Evolutionary conservation across 2,888 invertebrate genomes (phyloP), one percentile per base, ranked within the genome.

Genomic region (Linyphia triangularis): DNA sequence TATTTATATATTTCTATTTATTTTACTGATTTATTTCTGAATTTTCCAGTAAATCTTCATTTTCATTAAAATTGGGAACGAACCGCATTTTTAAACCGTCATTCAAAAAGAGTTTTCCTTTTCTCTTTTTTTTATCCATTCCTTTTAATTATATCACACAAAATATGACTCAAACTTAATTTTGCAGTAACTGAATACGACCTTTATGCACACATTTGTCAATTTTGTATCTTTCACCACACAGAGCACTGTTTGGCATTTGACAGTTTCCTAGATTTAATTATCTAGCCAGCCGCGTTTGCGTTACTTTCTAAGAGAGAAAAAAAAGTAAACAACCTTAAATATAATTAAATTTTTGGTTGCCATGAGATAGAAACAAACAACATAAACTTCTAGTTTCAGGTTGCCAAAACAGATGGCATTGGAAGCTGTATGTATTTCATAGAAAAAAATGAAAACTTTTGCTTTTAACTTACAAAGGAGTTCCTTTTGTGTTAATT

Each of bases 231-330:
- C 59, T 75, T 13, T 5, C 75, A 19, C 30, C 51, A 30, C 59
- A 16, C 59, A 16, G 28, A 26, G 13, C 28, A 6, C 26, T 19
- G 61, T 57, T 57, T 28, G 59, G 13, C 22, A 24, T 59, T 24
- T 59, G 75, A 75, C 75, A 61, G 75, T 22, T 61, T 59, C 22
- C 61, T 75, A 57, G 59, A 75, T 75, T 75, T 61, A 75, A 75
- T 75, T 75, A 75, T 61, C 75, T 22, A 30, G 22, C 16, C 28
- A n/a, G 4, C 16, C 33, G 10, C 30, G 37, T 40, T 3, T 40
- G 40, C 40, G 40, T 40, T n/a, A 40, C 16, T 40, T 40, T 40
- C 2, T 1, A 13, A 2, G 16, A 40, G 16, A 2, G 1, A 40
- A 40, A 40, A 40, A n/a, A 40, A 16, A 40, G 16, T 40, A 40